A percentile compares a stretch with the other conserved stretches of the same genome.
phyloP scores from a whole-genome alignment of 92 coral and sea anemone species.

The Phenganax subtilis region DNA sequence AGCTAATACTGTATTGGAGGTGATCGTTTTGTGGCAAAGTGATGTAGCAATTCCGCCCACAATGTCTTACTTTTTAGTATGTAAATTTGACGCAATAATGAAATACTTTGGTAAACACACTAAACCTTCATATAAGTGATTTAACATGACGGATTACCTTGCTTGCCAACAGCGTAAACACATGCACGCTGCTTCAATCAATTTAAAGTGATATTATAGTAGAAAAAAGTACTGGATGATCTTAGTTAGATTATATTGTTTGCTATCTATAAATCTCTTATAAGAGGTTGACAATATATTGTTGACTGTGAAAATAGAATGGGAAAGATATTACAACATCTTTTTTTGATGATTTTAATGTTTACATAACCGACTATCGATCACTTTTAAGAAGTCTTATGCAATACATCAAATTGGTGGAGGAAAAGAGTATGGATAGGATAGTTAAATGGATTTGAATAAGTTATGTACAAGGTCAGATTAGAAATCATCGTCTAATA shows the following conservation, averaged over 20 bases:
- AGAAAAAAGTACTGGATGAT: too few relatives aligned
- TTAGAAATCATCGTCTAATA: slow-evolving; percentile 53
- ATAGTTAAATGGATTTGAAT: too few relatives aligned
- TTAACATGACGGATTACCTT: neutral
- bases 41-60: slow-evolving; percentile 18
- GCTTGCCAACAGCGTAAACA: slow-evolving; percentile 4
- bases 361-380: too few relatives aligned
- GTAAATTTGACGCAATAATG: slow-evolving; percentile 20
- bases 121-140: neutral
- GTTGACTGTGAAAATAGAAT: too few relatives aligned
- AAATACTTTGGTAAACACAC: slow-evolving; percentile 20
- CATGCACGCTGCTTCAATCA: neutral
- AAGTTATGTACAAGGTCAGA: neutral
- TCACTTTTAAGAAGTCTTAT: too few relatives aligned
- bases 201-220: neutral
- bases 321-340: too few relatives aligned
- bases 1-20: neutral
- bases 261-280: too few relatives aligned
- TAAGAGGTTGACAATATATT: too few relatives aligned
- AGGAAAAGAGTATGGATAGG: too few relatives aligned
- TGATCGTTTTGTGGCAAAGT: slow-evolving; percentile 5
- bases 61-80: slow-evolving; percentile 11
- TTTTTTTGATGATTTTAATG: too few relatives aligned
- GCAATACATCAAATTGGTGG: too few relatives aligned
- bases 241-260: too few relatives aligned